These are phyloP conservation scores for Pan paniscus DNA, from an alignment of 2,113 vertebrate species.

Conservation along the genomic window DNA sequence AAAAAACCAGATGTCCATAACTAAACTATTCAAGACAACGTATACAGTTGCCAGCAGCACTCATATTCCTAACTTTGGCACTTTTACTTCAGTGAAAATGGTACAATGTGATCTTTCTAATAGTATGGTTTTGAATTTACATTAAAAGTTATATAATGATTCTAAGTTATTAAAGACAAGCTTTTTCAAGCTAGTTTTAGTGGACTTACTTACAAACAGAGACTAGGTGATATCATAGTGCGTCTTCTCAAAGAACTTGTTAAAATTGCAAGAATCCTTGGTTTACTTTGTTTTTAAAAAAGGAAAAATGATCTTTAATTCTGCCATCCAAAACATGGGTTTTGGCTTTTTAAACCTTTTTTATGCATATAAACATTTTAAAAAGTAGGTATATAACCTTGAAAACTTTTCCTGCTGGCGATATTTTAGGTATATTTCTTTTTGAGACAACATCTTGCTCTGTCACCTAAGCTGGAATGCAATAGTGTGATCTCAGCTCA, in stretches of 20 bases:
- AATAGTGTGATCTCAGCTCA: background rate
- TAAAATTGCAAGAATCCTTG: background rate
- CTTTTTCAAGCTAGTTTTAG: background rate
- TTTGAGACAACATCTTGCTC: background rate
- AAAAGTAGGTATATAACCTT: background rate
- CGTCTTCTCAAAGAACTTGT: background rate
- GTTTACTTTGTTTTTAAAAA: background rate
- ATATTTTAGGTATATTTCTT: background rate
- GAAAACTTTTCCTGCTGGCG: background rate
- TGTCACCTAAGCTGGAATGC: background rate
- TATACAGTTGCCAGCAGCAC: background rate
- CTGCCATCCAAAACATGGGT: background rate
- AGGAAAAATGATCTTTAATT: background rate
- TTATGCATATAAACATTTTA: background rate
- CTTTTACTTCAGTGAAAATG: background rate
- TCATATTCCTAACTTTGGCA: background rate
- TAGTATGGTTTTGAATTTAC: background rate
- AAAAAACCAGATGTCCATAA: background rate
- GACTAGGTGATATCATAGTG: background rate
- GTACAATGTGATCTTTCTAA: background rate
- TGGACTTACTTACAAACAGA: background rate
- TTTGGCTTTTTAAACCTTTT: background rate
- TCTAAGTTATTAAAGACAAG: background rate
- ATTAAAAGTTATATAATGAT: background rate
- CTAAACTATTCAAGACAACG: background rate